Conservation (phyloP, 2,888 invertebrate genomes). For the Mimas tiliae region DNA sequence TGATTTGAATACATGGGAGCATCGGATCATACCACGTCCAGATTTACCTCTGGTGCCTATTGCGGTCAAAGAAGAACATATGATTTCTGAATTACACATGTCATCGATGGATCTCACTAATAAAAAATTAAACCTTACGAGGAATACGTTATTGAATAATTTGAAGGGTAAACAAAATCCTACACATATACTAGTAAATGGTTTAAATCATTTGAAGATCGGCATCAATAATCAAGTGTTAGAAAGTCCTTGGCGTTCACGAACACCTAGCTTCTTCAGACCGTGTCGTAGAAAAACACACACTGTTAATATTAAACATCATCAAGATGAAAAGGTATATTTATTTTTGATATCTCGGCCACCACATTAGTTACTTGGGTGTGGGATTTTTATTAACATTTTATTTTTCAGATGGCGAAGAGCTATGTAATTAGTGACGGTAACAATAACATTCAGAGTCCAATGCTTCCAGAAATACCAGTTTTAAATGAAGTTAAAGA, state of each 20-base stretch:
- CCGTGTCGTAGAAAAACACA: slow-evolving; percentile 61
- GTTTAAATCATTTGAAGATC: slow-evolving; percentile 39
- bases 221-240: slow-evolving; percentile 80
- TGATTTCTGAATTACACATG: neutral
- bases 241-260: slow-evolving; percentile 85
- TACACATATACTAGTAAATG: neutral
- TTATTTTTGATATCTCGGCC: slow-evolving; percentile 13
- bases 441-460: slow-evolving; percentile 57
- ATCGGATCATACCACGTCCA: slow-evolving; percentile 1
- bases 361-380: slow-evolving; percentile 8
- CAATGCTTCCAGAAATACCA: slow-evolving; percentile 23
- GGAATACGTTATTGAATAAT: neutral
- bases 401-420: slow-evolving; percentile 45
- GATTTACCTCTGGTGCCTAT: slow-evolving; percentile 11
- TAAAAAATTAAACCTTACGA: slow-evolving; percentile 9
- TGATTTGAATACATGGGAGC: slow-evolving; percentile 1
- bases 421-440: slow-evolving; percentile 46
- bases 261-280: slow-evolving; percentile 62
- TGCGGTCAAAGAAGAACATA: slow-evolving; percentile 7
- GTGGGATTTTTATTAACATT: neutral
- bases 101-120: slow-evolving; percentile 22
- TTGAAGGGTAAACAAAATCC: neutral
- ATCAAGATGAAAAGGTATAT: slow-evolving; percentile 43
- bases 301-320: slow-evolving; percentile 24
- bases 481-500: slow-evolving; percentile 31